A percentile compares a stretch with the other conserved stretches of the same genome.
These are phyloP conservation scores for Anableps anableps DNA, from an alignment of 2,797 vertebrate genomes.

Conservation along the genomic window DNA sequence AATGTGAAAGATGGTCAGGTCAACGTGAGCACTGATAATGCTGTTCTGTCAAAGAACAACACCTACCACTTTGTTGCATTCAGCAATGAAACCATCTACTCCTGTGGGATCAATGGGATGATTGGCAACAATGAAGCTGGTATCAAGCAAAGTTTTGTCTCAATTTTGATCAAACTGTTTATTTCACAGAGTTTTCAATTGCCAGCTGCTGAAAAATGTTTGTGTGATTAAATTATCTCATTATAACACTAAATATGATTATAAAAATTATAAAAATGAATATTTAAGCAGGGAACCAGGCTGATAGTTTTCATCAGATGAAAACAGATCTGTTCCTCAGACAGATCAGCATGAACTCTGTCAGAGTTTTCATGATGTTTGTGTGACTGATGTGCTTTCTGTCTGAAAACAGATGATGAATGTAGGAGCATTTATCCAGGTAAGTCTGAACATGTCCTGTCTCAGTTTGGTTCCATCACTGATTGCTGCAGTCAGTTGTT, in stretches of 20 bases:
- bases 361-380: not conserved
- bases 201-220: not conserved
- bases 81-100: not conserved
- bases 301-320: not conserved
- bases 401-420: not conserved
- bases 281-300: not conserved
- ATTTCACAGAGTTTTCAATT: not conserved
- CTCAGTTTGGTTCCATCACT: not conserved
- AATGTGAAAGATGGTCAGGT: not conserved
- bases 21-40: not conserved
- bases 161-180: not conserved
- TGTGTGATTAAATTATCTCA: not conserved
- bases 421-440: constrained; percentile 24
- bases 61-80: not conserved
- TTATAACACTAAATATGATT: not conserved
- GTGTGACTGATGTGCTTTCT: not conserved
- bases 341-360: no score
- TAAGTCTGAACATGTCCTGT: constrained; percentile 22
- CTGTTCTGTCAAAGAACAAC: not conserved
- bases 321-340: no score
- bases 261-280: not conserved
- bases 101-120: not conserved
- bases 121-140: not conserved
- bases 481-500: not conserved
- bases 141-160: not conserved